These are phyloP conservation scores for Cromileptes altivelis DNA, from an alignment of 2,113 vertebrate genomes.

Conservation along the genomic window DNA sequence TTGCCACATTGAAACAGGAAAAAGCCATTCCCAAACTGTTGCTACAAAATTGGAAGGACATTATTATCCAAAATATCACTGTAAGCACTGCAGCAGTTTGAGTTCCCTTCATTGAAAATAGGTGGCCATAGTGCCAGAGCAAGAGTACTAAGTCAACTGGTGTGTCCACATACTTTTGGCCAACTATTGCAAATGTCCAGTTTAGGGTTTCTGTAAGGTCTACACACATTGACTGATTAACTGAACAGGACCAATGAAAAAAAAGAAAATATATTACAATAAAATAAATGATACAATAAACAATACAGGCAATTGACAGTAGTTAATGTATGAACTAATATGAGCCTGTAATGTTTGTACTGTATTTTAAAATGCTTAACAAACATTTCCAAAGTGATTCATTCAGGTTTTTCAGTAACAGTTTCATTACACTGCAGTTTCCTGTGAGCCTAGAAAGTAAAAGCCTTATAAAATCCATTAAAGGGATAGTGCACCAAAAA, in stretches of 20 bases:
- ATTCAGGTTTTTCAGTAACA: neutral
- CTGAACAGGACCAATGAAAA: neutral
- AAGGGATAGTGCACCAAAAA: too few species aligned
- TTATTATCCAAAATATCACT: too few species aligned
- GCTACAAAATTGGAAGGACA: too few species aligned
- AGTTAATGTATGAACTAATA: neutral
- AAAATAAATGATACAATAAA: neutral
- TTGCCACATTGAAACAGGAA: neutral
- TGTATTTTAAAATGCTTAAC: neutral
- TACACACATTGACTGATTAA: neutral
- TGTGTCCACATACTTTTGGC: neutral
- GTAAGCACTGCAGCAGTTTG: too few species aligned
- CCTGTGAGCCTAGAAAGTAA: neutral
- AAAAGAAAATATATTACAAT: neutral
- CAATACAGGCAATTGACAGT: neutral
- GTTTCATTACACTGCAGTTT: neutral
- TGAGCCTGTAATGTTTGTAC: neutral
- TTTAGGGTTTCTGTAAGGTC: neutral
- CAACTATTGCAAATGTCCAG: neutral
- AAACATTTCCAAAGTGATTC: neutral
- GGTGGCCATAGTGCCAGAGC: neutral
- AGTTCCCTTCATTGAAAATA: too few species aligned
- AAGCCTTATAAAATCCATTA: neutral
- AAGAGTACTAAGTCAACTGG: neutral
- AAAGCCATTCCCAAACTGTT: too few species aligned